Evolutionary conservation across 2,113 vertebrate species (phyloP).

Genomic region (Paradisaea rubra): DNA sequence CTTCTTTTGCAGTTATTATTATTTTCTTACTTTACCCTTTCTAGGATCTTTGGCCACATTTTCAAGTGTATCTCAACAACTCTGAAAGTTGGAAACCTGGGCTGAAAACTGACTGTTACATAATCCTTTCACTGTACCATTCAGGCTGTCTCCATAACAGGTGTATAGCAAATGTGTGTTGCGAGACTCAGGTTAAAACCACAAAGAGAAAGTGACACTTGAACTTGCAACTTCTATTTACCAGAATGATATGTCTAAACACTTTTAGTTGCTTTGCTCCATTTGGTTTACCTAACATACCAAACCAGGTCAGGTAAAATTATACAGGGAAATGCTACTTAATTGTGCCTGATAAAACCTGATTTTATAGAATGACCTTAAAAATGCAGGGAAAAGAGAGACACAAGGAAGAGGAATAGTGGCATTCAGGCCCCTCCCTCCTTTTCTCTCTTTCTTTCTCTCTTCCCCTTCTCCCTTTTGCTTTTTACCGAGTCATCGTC

Average conservation of each 20-base stretch:
- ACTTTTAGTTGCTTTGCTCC: background rate
- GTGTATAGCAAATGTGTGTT: background rate
- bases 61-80: background rate
- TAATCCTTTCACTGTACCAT: background rate
- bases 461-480: background rate
- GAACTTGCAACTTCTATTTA: background rate
- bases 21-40: background rate
- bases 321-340: background rate
- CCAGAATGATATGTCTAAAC: background rate
- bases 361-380: background rate
- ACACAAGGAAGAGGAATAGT: background rate
- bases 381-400: background rate
- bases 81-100: background rate
- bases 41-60: background rate
- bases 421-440: accelerated
- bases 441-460: background rate
- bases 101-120: background rate
- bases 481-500: background rate
- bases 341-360: background rate
- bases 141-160: background rate
- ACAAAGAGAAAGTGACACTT: background rate
- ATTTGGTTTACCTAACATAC: background rate
- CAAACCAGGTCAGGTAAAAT: background rate
- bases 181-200: background rate
- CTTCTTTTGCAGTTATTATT: background rate